Percentiles rank a stretch among this genome's conserved stretches.
These are phyloP conservation scores for Falco peregrinus DNA, from an alignment of 2,797 vertebrate genomes.

Conservation along the genomic window DNA sequence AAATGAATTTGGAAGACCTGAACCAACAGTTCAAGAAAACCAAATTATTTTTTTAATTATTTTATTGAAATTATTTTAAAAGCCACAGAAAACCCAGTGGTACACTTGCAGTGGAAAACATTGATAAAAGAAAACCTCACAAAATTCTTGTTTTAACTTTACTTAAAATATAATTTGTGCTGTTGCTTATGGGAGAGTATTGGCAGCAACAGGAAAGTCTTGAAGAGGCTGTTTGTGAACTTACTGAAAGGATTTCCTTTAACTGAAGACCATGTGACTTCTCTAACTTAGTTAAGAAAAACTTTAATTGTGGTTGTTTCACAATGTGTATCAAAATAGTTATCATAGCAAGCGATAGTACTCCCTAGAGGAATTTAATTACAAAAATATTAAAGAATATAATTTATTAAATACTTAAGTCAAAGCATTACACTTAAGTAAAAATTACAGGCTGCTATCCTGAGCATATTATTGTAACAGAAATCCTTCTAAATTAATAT, in stretches of 20 bases:
- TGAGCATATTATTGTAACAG: background rate
- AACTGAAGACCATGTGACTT: background rate
- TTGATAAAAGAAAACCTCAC: background rate
- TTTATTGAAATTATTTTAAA: too few relatives aligned
- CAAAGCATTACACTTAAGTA: background rate
- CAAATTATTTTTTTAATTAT: background rate
- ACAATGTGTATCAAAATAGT: background rate
- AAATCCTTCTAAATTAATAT: constrained; percentile 6
- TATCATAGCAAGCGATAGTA: background rate
- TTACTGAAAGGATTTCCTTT: constrained; percentile 23
- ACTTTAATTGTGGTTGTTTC: background rate
- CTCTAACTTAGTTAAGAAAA: background rate
- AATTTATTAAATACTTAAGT: background rate
- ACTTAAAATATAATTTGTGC: background rate
- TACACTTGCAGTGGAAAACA: background rate
- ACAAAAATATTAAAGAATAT: background rate
- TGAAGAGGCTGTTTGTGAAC: constrained; percentile 10
- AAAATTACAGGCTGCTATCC: background rate
- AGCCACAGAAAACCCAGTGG: background rate
- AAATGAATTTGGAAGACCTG: background rate
- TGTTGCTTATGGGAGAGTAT: background rate
- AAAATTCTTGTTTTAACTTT: background rate
- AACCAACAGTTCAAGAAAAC: background rate
- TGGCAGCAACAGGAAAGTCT: constrained; percentile 6
- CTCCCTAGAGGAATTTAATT: background rate